Evolutionary conservation across 2,888 invertebrate species (phyloP), one percentile per base, ranked within the genome.

Genomic region (Camponotus fellah): DNA sequence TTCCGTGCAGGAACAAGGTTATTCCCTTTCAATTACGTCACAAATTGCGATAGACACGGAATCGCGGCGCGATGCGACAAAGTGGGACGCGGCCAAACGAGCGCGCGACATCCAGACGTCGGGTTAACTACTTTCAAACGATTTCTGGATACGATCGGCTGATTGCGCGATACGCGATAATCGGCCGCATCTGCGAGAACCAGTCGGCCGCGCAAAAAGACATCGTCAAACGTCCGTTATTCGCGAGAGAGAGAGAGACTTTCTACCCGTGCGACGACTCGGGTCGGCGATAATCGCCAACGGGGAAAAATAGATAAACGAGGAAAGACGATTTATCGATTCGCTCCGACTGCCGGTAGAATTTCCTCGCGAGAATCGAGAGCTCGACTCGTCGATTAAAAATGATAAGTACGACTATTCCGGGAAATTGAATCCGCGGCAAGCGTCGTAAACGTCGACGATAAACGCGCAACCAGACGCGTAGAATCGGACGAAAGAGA

Each of bases 1-100:
- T n/a, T n/a, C n/a, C n/a, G n/a, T n/a, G n/a, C 26, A 26, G 26
- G 26, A 81, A 90, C 90, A 90, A 90, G 90, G 89, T 88, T 89
- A 77, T 81, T 86, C 85, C 90, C 86, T 90, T 89, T 88, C 81
- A 89, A 87, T 80, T 71, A 56, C 72, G 79, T 85, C 84, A 89
- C 82, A 89, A 90, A 89, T 43, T 10, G 26, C 26, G 26, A 37
- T 37, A 6, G 82, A 90, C 34, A 88, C 87, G 90, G 87, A 90
- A 90, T 90, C 86, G 86, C 90, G 89, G 69, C 82, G 84, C 86
- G 80, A 58, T 83, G 84, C 77, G 87, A 84, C 77, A 34, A 90
- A 90, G 87, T 90, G 76, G 90, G 84, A 86, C 88, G 81, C 65
- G 62, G n/a, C 17, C 49, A 14, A 76, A 85, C 81, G 81, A 77